A percentile compares a stretch with the other conserved stretches of the same genome.
Conservation (phyloP, 2,888 invertebrate genomes). For the Boloria selene region DNA sequence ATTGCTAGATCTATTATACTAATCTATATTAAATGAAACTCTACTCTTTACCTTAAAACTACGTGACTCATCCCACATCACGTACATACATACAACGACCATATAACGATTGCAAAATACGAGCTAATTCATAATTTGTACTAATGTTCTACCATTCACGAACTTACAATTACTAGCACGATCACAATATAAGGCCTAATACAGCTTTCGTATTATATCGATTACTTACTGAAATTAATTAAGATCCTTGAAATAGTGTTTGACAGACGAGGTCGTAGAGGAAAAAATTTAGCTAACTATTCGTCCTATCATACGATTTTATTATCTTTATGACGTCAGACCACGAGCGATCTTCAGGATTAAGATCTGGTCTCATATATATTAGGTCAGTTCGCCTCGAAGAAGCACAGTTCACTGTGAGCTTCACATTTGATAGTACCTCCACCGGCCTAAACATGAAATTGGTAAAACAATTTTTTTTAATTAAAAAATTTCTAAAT, state of each 20-base stretch:
- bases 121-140: slow-evolving; percentile 36
- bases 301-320: slow-evolving; percentile 56
- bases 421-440: slow-evolving; percentile 54
- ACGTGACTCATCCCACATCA: slow-evolving; percentile 13
- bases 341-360: slow-evolving; percentile 61
- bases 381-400: slow-evolving; percentile 58
- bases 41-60: neutral
- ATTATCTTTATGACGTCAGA: slow-evolving; percentile 64
- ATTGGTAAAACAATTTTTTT: slow-evolving; percentile 61
- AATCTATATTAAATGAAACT: neutral
- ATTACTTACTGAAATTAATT: slow-evolving; percentile 50
- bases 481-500: too few species aligned
- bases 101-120: slow-evolving; percentile 35
- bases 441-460: slow-evolving; percentile 61
- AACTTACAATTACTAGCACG: slow-evolving; percentile 43
- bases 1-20: neutral
- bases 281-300: slow-evolving; percentile 66
- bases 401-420: slow-evolving; percentile 51
- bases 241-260: slow-evolving; percentile 59
- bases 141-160: slow-evolving; percentile 42
- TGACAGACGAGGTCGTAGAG: slow-evolving; percentile 66
- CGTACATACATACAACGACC: slow-evolving; percentile 2
- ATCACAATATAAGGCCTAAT: slow-evolving; percentile 42
- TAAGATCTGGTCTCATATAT: slow-evolving; percentile 66
- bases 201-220: slow-evolving; percentile 43